Evolutionary conservation across 2,113 vertebrate species (phyloP).

Genomic region (Megatriorchis doriae): DNA sequence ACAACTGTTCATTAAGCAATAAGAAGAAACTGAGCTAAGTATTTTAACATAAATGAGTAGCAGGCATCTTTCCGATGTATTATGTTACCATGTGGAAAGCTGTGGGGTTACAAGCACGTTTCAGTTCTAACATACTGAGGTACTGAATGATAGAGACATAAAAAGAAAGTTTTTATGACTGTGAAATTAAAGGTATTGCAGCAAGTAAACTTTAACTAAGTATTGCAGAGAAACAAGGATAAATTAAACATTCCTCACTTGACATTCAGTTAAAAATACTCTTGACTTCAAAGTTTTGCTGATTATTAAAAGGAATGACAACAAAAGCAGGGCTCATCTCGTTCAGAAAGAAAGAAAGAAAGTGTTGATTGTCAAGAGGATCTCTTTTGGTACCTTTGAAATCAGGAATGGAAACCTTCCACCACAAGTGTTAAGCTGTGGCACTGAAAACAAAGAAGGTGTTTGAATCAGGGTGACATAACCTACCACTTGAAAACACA

Average conservation of each 20-base stretch:
- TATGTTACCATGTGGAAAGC: background rate
- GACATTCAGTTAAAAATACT: background rate
- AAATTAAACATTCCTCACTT: background rate
- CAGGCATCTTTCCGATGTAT: background rate
- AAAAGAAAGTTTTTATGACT: background rate
- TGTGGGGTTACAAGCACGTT: background rate
- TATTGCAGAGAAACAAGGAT: background rate
- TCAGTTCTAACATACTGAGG: background rate
- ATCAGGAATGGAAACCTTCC: background rate
- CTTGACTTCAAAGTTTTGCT: background rate
- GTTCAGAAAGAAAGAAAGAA: background rate
- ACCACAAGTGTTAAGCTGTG: background rate
- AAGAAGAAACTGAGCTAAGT: background rate
- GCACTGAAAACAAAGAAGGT: background rate
- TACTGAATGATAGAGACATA: background rate
- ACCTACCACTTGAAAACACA: background rate
- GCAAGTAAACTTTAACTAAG: background rate
- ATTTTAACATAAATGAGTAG: background rate
- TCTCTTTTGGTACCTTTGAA: background rate
- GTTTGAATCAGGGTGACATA: background rate
- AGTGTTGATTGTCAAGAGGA: background rate
- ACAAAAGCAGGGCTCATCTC: background rate
- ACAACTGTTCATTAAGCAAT: background rate
- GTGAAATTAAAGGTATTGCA: background rate
- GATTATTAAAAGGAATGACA: background rate